phyloP scores from a whole-genome alignment of 2,797 vertebrate species.

The Dicrostonyx torquatus region DNA sequence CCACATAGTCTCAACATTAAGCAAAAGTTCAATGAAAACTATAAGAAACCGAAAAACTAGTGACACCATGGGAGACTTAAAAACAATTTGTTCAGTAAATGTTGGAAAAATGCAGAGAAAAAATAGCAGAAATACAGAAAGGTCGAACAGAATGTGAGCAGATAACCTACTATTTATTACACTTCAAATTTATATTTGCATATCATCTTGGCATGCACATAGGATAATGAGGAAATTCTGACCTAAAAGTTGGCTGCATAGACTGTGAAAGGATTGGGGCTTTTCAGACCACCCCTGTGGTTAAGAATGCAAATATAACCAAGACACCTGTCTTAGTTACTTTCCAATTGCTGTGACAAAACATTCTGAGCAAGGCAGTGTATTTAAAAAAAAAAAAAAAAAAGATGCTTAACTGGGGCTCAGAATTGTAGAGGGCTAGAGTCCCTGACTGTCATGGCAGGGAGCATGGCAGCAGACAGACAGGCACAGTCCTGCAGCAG shows the following conservation, averaged over 20 bases:
- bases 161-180: not conserved
- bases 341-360: not conserved
- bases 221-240: not conserved
- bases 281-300: not conserved
- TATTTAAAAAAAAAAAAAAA: too few species aligned
- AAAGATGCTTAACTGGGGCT: not conserved
- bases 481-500: not conserved
- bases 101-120: not conserved
- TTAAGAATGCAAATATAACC: not conserved
- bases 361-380: too few species aligned
- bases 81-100: not conserved
- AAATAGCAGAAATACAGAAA: not conserved
- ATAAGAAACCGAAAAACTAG: not conserved
- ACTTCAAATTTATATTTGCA: accelerated
- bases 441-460: too few species aligned
- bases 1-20: not conserved
- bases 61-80: not conserved
- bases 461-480: not conserved
- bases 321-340: not conserved
- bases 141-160: not conserved
- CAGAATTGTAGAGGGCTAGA: not conserved
- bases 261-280: too few species aligned
- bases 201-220: not conserved
- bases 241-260: not conserved
- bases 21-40: not conserved